A percentile compares a stretch with the other conserved stretches of the same genome.
These are phyloP conservation scores for Eubucco bourcierii DNA, from an alignment of 2,113 vertebrate genomes.

Conservation along the genomic window DNA sequence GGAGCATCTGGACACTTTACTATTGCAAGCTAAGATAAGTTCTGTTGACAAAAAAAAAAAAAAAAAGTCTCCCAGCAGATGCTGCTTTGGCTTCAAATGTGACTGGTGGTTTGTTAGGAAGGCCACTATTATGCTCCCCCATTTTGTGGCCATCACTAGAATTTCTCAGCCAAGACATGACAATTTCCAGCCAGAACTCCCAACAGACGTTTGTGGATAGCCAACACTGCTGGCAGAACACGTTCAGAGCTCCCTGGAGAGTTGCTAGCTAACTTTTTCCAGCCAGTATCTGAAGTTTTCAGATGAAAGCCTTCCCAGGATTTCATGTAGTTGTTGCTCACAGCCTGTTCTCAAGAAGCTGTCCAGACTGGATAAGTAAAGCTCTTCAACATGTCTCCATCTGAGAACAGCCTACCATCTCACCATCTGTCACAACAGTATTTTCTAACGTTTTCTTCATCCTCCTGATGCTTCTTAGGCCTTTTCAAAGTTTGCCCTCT, in stretches of 20 bases:
- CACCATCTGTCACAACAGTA: slow-evolving; percentile 16
- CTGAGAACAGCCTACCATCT: slow-evolving; percentile 19
- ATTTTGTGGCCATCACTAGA: not conserved
- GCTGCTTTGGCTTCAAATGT: not conserved
- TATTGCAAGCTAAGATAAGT: not conserved
- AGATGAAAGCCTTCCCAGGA: not conserved
- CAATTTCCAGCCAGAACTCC: not conserved
- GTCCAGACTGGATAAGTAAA: slow-evolving; percentile 12
- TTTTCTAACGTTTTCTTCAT: slow-evolving; percentile 26
- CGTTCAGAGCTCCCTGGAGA: not conserved
- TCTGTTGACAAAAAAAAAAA: not conserved
- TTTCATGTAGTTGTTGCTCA: not conserved
- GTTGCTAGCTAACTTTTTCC: not conserved
- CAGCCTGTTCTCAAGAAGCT: slow-evolving; percentile 1
- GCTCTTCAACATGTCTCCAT: not conserved
- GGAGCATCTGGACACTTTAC: not conserved
- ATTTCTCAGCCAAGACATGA: not conserved
- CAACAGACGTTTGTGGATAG: not conserved
- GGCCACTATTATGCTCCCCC: fast-evolving
- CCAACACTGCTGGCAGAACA: not conserved
- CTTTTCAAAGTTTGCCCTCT: slow-evolving; percentile 15
- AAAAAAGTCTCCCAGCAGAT: not conserved
- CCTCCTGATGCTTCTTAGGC: not conserved
- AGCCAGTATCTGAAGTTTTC: not conserved
- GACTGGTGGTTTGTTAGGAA: not conserved